Conservation (phyloP, 2,797 vertebrate species). For the Dipus sagitta region DNA sequence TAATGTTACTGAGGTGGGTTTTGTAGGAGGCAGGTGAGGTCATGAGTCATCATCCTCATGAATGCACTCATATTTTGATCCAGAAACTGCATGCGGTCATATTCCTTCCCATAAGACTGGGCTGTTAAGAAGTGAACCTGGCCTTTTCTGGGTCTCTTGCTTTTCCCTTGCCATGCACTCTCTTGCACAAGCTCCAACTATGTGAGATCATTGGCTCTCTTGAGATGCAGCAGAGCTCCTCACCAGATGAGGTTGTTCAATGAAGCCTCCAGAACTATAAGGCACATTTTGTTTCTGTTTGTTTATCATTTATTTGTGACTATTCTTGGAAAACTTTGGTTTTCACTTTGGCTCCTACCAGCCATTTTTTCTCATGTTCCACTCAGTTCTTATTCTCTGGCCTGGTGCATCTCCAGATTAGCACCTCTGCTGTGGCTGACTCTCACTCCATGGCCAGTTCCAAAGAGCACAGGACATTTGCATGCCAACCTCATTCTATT, state of each 20-base stretch:
- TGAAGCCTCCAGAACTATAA: not conserved
- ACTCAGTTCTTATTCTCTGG: not conserved
- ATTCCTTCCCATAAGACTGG: not conserved
- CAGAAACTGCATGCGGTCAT: not conserved
- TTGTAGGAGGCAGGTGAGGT: not conserved
- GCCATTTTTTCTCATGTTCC: not conserved
- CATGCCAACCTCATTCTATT: not conserved
- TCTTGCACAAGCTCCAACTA: not conserved
- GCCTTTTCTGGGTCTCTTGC: too few species aligned
- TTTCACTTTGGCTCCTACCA: conserved; percentile 16
- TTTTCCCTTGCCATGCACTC: not conserved
- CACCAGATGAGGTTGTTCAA: not conserved
- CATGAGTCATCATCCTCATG: not conserved
- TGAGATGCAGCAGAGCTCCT: not conserved
- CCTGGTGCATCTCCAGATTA: not conserved
- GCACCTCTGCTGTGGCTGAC: not conserved
- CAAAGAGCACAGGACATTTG: not conserved
- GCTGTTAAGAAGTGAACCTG: not conserved
- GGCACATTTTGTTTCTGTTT: not conserved
- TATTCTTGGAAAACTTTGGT: conserved; percentile 1
- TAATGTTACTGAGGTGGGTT: not conserved
- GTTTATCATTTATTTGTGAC: not conserved
- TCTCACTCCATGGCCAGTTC: not conserved
- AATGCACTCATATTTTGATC: not conserved
- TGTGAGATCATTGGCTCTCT: not conserved